Conservation (phyloP, 2,797 vertebrate genomes). For the Liparis tanakae region DNA sequence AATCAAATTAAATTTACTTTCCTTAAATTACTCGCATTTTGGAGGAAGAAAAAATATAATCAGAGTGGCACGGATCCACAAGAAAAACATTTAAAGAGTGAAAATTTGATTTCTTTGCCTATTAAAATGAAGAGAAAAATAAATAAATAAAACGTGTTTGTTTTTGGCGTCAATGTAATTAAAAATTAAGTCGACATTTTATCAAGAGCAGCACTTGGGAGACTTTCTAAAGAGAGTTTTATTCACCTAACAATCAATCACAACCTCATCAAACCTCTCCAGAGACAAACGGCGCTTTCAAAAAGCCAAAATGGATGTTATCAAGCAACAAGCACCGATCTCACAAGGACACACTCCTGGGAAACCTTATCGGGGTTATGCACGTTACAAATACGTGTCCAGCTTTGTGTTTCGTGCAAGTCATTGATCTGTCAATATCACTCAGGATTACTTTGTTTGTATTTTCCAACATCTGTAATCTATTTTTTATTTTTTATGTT, state of each 20-base stretch:
- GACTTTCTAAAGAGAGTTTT: not conserved
- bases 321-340: not conserved
- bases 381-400: not conserved
- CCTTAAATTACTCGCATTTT: not conserved
- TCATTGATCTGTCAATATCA: constrained; percentile 1
- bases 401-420: too few relatives aligned
- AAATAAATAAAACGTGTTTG: not conserved
- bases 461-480: not conserved
- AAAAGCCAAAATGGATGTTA: not conserved
- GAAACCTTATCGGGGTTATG: too few relatives aligned
- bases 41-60: not conserved
- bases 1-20: not conserved
- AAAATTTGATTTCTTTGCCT: not conserved
- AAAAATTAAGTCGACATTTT: not conserved
- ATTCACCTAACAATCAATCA: constrained; percentile 8
- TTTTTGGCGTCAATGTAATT: constrained; percentile 1
- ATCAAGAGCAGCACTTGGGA: not conserved
- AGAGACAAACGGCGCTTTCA: not conserved
- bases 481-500: too few relatives aligned
- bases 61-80: not conserved
- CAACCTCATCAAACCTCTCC: not conserved
- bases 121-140: not conserved
- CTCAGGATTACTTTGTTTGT: not conserved
- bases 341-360: not conserved
- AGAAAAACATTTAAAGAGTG: not conserved